Conservation (phyloP, 1,140 invertebrate genomes). For the Bemisia tabaci region DNA sequence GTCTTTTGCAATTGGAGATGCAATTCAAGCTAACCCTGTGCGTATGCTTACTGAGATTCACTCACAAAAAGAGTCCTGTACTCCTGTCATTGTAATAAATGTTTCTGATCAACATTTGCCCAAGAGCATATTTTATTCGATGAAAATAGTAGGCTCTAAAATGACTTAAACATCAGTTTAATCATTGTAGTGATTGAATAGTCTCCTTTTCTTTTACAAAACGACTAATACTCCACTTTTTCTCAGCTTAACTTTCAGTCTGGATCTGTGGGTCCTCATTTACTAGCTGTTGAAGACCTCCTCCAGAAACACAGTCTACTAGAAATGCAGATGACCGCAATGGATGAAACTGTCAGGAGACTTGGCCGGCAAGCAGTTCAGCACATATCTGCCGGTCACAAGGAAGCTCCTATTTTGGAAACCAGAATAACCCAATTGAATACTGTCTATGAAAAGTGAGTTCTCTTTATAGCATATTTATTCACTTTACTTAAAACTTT, state of each 20-base stretch:
- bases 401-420: constrained; percentile 49
- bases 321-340: constrained; percentile 74
- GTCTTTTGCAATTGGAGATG: no score
- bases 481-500: no score
- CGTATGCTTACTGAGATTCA: no score
- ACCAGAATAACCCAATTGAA: constrained; percentile 56
- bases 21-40: no score
- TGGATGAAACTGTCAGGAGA: constrained; percentile 66
- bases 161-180: no score
- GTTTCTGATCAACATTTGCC: no score
- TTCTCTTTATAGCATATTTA: constrained; percentile 9
- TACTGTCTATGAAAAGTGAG: constrained; percentile 48
- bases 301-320: constrained; percentile 84
- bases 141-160: no score
- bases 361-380: constrained; percentile 50
- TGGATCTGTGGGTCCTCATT: constrained; percentile 78
- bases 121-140: no score
- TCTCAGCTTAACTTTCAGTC: constrained; percentile 61
- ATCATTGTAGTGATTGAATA: neutral
- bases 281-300: constrained; percentile 84
- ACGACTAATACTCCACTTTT: constrained; percentile 7
- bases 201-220: neutral
- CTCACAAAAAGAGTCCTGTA: no score
- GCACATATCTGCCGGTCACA: constrained; percentile 36
- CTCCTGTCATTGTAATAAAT: no score